Evolutionary conservation across 2,888 invertebrate genomes (phyloP), one percentile per base, ranked within the genome.

Genomic region (Macaria notata): DNA sequence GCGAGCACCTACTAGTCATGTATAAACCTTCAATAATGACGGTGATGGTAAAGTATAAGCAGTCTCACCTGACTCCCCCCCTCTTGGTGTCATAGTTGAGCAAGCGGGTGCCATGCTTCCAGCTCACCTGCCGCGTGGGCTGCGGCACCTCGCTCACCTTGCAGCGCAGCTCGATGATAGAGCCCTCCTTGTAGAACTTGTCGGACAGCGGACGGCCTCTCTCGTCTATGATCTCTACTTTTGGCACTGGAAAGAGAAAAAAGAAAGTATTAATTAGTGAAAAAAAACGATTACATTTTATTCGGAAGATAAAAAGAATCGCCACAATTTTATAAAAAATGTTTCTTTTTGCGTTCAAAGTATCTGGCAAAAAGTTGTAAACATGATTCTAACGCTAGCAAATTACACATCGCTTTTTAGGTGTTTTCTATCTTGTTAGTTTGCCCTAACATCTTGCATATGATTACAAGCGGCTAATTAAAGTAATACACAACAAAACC

Each of bases 181-280:
- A 95, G 38, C 96, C 96, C 69, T 95, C 94, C 80, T 96, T 96
- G 92, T 96, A 96, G 83, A 95, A 95, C 86, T 96, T 96, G 86
- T 96, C 96, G 62, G 94, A 94, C 0, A 95, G 94, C 42, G 94
- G 93, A 38, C 94, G 93, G 9, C 96, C 96, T 68, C 95, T 93
- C 73, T 96, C 96, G 78, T 96, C 96, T 47, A 95, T 93, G 69
- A 96, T 96, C 77, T 95, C 95, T 72, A 96, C 95, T 78, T 94
- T 94, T 73, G 96, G 96, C 78, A 96, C 96, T 96, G 93, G 62
- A 69, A 58, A 41, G 8, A 41, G 41, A 3, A 38, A 38, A 38
- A 38, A 38, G 38, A 7, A 36, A 19, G 19, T 1, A 19, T 19
- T 19, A 19, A 19, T n/a, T 38, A 38, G 5, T 0, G 49, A 59